These are phyloP conservation scores for Carpatolechia fugitivella DNA, from an alignment of 2,888 invertebrate species.

Conservation along the genomic window DNA sequence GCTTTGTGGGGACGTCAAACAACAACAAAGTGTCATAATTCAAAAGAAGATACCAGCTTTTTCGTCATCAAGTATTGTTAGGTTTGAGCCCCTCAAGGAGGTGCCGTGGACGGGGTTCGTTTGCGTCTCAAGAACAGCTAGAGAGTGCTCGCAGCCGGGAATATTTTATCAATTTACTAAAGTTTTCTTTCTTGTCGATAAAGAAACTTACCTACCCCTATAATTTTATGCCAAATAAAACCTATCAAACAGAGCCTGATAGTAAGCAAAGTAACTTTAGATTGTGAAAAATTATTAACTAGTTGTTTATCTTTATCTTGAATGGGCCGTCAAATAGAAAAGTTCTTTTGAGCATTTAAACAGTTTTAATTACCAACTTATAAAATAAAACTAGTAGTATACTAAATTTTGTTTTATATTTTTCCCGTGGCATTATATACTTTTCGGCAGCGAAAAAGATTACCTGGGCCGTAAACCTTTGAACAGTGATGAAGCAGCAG, in stretches of 20 bases:
- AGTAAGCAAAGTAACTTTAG: slow-evolving; percentile 3
- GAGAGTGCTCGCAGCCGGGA: slow-evolving; percentile 11
- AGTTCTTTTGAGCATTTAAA: too few relatives aligned
- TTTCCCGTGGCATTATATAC: too few relatives aligned
- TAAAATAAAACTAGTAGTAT: too few relatives aligned
- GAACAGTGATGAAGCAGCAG: too few relatives aligned
- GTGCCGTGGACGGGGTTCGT: slow-evolving; percentile 17
- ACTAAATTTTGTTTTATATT: too few relatives aligned
- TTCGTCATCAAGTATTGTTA: too few relatives aligned
- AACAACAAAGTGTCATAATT: slow-evolving; percentile 51
- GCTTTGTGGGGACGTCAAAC: slow-evolving; percentile 36
- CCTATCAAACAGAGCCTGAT: too few relatives aligned
- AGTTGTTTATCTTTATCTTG: slow-evolving; percentile 1
- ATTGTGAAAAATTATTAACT: slow-evolving; percentile 11
- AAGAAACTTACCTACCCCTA: background rate
- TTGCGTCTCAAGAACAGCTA: slow-evolving; percentile 23
- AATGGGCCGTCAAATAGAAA: background rate
- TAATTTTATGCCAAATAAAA: too few relatives aligned
- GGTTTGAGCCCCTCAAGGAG: too few relatives aligned
- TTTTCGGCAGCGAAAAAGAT: too few relatives aligned
- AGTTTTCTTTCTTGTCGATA: background rate
- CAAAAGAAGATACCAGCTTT: slow-evolving; percentile 29
- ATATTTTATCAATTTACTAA: slow-evolving; percentile 17
- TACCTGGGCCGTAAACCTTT: too few relatives aligned
- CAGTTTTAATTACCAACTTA: too few relatives aligned